Conservation (phyloP, 1,140 invertebrate species). For the Lepeophtheirus salmonis region DNA sequence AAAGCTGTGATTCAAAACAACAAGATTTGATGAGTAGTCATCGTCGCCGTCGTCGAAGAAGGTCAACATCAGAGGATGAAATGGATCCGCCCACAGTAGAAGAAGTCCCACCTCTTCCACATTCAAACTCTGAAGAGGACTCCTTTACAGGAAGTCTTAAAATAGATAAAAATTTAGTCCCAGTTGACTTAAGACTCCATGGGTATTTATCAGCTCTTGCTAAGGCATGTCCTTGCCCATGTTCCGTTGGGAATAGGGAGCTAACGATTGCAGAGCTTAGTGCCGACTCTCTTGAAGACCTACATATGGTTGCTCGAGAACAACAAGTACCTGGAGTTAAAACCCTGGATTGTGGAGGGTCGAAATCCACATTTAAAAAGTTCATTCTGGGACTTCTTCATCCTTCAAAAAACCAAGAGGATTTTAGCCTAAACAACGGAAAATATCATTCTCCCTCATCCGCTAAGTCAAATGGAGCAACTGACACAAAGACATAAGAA, state of each 20-base stretch:
- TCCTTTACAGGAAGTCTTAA: neutral
- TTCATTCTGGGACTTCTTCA: no score
- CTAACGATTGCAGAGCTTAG: conserved; percentile 3
- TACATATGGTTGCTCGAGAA: neutral
- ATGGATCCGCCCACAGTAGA: neutral
- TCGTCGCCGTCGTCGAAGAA: no score
- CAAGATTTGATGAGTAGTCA: no score
- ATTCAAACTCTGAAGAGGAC: neutral
- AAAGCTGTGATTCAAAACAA: no score
- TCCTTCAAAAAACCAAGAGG: no score
- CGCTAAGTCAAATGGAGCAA: no score
- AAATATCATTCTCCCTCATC: no score
- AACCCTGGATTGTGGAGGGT: conserved; percentile 5
- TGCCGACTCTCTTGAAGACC: conserved; percentile 7
- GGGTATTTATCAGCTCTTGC: neutral
- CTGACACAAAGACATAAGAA: no score
- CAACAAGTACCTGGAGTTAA: neutral
- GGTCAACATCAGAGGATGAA: no score
- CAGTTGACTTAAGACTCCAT: conserved; percentile 1
- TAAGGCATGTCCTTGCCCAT: neutral
- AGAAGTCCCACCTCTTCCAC: neutral
- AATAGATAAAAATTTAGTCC: neutral
- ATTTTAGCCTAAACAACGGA: no score
- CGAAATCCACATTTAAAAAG: no score
- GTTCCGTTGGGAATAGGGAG: neutral